A percentile compares a stretch with the other conserved stretches of the same genome.
phyloP scores from a whole-genome alignment of 2,797 vertebrate species.

The Coilia nasus region DNA sequence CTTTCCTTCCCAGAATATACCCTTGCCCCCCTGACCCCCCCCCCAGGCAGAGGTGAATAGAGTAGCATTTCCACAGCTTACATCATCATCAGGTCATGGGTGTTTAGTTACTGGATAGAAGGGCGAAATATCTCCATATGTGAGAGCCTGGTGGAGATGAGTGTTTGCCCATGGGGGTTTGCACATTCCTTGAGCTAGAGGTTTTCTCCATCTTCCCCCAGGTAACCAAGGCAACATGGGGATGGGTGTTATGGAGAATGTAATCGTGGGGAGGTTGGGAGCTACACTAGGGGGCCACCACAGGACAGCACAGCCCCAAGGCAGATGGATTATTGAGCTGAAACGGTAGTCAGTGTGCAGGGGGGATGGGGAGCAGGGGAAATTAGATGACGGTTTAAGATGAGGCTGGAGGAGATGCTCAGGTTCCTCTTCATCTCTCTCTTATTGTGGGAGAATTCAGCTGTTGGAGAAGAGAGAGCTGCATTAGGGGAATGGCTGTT shows the following conservation, averaged over 20 bases:
- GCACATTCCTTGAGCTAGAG: conserved; percentile 13
- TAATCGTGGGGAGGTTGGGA: conserved; percentile 42
- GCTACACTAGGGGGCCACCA: conserved; percentile 27
- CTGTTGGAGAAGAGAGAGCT: too few relatives aligned
- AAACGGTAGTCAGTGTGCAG: conserved; percentile 43
- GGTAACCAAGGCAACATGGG: background rate
- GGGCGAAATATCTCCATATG: conserved; percentile 2
- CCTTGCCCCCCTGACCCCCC: background rate
- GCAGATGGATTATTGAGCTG: conserved; percentile 62
- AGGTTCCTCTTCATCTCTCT: background rate
- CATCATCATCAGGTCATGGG: background rate
- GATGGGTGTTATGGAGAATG: conserved; percentile 35
- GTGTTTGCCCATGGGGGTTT: background rate
- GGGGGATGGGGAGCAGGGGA: conserved; percentile 13
- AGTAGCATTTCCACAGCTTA: background rate
- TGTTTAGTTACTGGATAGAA: conserved; percentile 8
- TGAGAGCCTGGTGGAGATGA: conserved; percentile 16
- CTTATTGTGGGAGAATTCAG: background rate
- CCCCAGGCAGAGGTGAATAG: background rate
- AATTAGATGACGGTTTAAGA: background rate
- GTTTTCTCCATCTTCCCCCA: conserved; percentile 33
- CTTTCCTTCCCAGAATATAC: background rate
- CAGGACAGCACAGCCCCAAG: conserved; percentile 34
- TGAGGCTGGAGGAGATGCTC: background rate
- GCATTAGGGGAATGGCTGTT: background rate